Percentiles rank a stretch among this genome's conserved stretches.
Conservation (phyloP, 2,888 invertebrate species). For the Geophilus truncorum region DNA sequence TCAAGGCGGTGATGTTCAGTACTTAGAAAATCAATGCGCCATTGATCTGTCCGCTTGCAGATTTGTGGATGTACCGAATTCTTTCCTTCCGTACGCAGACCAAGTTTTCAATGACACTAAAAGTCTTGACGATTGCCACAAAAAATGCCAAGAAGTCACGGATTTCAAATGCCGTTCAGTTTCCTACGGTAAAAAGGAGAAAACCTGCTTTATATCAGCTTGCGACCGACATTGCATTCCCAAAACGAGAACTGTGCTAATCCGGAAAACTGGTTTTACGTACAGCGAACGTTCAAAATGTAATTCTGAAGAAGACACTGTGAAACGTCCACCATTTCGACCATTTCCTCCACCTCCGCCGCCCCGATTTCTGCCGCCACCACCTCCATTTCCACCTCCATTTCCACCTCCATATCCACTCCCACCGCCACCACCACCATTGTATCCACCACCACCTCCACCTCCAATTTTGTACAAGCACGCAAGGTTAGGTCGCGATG, state of each 20-base stretch:
- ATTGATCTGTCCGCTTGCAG: conserved; percentile 51
- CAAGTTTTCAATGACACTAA: conserved; percentile 58
- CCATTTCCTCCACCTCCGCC: not conserved
- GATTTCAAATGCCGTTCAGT: conserved; percentile 56
- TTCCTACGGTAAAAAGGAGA: conserved; percentile 52
- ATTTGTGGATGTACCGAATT: conserved; percentile 48
- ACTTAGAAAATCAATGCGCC: conserved; percentile 56
- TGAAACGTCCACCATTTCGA: not conserved
- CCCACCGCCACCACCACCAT: too few relatives aligned
- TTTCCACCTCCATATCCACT: too few relatives aligned
- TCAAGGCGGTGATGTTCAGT: conserved; percentile 51
- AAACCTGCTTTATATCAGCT: conserved; percentile 62
- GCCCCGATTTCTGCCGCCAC: not conserved
- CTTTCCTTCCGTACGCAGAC: conserved; percentile 50
- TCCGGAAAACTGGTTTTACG: not conserved
- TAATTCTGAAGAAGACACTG: not conserved
- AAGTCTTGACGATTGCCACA: conserved; percentile 65
- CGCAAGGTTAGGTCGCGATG: not conserved
- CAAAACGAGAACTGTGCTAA: not conserved
- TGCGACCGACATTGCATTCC: conserved; percentile 71
- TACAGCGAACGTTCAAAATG: conserved; percentile 30
- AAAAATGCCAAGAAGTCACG: conserved; percentile 54
- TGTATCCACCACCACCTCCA: not conserved
- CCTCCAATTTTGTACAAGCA: too few relatives aligned
- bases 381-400: not conserved